Conservation (phyloP, 2,113 vertebrate genomes). For the Cyanocitta stelleri region DNA sequence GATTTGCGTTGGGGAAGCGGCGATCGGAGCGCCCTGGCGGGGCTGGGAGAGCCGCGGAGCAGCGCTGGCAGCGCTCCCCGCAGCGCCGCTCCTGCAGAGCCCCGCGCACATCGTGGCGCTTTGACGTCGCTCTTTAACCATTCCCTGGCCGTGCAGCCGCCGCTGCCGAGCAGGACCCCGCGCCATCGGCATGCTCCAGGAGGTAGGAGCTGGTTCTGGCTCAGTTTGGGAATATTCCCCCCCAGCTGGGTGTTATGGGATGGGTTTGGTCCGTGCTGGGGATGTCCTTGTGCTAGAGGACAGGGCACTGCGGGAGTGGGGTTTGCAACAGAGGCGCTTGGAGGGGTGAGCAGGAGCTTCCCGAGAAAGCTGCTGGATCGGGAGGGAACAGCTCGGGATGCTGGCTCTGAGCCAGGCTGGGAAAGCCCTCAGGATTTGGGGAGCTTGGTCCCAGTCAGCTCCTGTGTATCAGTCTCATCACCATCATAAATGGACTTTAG, state of each 20-base stretch:
- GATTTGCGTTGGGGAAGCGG: neutral
- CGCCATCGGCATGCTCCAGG: neutral
- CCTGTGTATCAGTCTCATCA: neutral
- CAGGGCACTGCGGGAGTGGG: neutral
- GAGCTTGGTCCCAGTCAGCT: neutral
- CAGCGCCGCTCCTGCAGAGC: neutral
- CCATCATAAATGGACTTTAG: neutral
- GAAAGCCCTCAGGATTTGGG: neutral
- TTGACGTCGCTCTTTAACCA: neutral
- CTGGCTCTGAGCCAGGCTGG: neutral
- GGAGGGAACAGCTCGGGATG: neutral
- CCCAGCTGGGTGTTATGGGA: fast-evolving
- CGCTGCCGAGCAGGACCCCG: neutral
- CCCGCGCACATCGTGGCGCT: neutral
- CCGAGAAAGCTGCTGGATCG: neutral
- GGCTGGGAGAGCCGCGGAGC: neutral
- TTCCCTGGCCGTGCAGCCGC: neutral
- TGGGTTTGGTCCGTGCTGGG: neutral
- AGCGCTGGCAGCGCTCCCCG: neutral
- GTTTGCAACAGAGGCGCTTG: neutral
- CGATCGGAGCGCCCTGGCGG: neutral
- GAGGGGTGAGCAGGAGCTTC: neutral
- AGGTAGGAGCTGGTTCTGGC: neutral
- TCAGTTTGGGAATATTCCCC: neutral
- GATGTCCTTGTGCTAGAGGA: neutral